phyloP scores from a whole-genome alignment of 2,888 invertebrate species.

The Sicus ferrugineus region DNA sequence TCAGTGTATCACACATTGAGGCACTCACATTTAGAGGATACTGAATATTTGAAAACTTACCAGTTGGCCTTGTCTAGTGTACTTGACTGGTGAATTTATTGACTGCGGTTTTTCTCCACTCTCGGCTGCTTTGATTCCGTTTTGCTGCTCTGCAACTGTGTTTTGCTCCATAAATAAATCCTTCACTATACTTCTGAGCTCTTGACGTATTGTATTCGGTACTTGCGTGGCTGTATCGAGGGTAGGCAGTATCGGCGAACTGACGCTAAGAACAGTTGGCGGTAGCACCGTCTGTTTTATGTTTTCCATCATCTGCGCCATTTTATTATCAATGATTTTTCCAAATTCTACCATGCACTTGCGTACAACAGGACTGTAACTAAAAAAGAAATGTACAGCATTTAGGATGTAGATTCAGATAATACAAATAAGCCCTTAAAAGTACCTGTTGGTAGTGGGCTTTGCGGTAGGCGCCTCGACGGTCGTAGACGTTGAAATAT shows the following conservation, averaged over 20 bases:
- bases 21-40: too few species aligned
- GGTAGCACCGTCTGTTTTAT: slow-evolving; percentile 33
- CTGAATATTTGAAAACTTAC: slow-evolving; percentile 40
- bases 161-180: slow-evolving; percentile 36
- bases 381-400: slow-evolving; percentile 23
- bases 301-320: slow-evolving; percentile 43
- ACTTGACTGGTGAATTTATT: not conserved
- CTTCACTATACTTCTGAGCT: slow-evolving; percentile 41
- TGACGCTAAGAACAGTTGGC: not conserved
- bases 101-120: not conserved
- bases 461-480: slow-evolving; percentile 42
- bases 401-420: not conserved
- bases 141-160: slow-evolving; percentile 4
- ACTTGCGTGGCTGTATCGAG: slow-evolving; percentile 20
- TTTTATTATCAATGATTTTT: slow-evolving; percentile 46
- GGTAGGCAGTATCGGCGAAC: not conserved
- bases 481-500: slow-evolving; percentile 52
- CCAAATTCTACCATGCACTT: slow-evolving; percentile 48
- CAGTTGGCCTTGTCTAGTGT: slow-evolving; percentile 41
- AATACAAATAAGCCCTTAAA: not conserved
- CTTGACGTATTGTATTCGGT: slow-evolving; percentile 38
- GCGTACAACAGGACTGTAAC: slow-evolving; percentile 50
- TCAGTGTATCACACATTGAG: not conserved
- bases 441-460: slow-evolving; percentile 19
- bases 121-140: not conserved